A percentile compares a stretch with the other conserved stretches of the same genome.
Conservation (phyloP, 2,797 vertebrate genomes). For the Prunella strophiata region DNA sequence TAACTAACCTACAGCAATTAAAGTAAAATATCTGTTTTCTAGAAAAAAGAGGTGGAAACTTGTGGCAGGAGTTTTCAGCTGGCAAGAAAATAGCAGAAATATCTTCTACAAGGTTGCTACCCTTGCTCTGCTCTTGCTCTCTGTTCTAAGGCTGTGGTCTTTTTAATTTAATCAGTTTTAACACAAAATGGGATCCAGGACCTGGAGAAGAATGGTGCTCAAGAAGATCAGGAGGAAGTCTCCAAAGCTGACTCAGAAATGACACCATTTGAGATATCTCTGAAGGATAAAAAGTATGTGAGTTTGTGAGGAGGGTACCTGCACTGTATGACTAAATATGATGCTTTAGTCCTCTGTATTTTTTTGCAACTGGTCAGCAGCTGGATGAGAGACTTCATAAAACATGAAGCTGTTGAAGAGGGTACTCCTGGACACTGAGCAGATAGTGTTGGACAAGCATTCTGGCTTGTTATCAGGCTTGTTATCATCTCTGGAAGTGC, state of each 20-base stretch:
- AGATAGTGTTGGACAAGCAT: background rate
- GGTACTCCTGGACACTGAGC: background rate
- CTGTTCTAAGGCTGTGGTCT: background rate
- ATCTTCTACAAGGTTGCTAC: background rate
- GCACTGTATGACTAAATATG: background rate
- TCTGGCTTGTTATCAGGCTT: background rate
- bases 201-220: slow-evolving; percentile 57
- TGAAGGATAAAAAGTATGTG: slow-evolving; percentile 89
- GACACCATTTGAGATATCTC: slow-evolving; percentile 90
- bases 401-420: background rate
- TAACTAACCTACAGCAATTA: background rate
- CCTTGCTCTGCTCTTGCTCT: background rate
- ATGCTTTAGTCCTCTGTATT: slow-evolving; percentile 16
- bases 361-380: background rate
- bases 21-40: background rate
- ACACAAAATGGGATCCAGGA: slow-evolving; percentile 73
- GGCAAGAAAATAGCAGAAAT: background rate
- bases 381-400: background rate
- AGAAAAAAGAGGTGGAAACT: background rate
- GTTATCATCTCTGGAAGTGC: fast-evolving
- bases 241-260: slow-evolving; percentile 71
- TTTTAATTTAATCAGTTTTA: slow-evolving; percentile 74
- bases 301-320: slow-evolving; percentile 17
- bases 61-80: background rate
- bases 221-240: slow-evolving; percentile 59